Evolutionary conservation across 2,113 vertebrate species (phyloP).

Genomic region (Calidris pugnax): DNA sequence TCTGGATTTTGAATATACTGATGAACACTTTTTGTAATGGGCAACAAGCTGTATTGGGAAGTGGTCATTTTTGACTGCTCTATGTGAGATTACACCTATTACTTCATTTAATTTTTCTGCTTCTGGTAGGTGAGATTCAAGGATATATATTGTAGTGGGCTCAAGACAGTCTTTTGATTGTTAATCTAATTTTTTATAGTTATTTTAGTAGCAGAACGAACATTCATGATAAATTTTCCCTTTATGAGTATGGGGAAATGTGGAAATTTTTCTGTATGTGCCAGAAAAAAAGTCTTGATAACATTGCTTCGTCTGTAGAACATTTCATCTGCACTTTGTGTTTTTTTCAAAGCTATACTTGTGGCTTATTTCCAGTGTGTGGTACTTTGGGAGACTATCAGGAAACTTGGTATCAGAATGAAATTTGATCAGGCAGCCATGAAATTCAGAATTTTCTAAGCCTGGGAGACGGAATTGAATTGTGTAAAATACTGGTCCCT

Average conservation of each 20-base stretch:
- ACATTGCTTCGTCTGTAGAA: not conserved
- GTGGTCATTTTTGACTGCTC: not conserved
- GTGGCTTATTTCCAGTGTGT: not conserved
- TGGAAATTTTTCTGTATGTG: not conserved
- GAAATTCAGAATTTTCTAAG: constrained; percentile 38
- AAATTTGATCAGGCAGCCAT: not conserved
- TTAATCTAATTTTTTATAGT: not conserved
- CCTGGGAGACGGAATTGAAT: not conserved
- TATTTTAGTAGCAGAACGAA: not conserved
- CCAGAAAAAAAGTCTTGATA: not conserved
- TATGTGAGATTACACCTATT: not conserved
- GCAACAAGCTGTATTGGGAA: not conserved
- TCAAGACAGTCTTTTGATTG: not conserved
- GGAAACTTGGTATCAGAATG: not conserved
- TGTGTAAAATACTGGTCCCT: not conserved
- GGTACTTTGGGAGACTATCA: constrained; percentile 5
- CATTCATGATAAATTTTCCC: not conserved
- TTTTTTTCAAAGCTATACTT: not conserved
- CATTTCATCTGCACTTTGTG: not conserved
- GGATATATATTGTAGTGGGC: not conserved
- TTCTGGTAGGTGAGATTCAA: not conserved
- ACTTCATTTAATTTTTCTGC: not conserved
- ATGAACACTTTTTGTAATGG: not conserved
- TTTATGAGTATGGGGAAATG: not conserved
- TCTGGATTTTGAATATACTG: no score